Conservation (phyloP, 2,888 invertebrate species). For the Thymelicus sylvestris region DNA sequence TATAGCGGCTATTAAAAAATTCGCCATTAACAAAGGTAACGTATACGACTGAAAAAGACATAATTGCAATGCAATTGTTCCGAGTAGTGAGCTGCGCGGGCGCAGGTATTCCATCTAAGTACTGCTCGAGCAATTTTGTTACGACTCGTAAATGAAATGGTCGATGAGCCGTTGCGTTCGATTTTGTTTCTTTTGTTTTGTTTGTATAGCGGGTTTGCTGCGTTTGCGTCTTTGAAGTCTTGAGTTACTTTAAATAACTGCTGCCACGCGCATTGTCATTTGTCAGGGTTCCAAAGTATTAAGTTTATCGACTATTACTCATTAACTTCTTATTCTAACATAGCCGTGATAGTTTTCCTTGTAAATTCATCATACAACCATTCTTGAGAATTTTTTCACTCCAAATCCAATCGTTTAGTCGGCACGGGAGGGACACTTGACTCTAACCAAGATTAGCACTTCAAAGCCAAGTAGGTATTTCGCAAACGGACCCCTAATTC, state of each 20-base stretch:
- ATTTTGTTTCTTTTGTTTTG: constrained; percentile 2
- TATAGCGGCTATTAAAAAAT: constrained; percentile 44
- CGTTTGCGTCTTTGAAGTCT: neutral
- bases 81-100: constrained; percentile 38
- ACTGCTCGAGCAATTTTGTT: neutral
- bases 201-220: neutral
- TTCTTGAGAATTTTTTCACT: too few relatives aligned
- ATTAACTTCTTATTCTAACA: too few relatives aligned
- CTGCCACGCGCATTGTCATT: too few relatives aligned
- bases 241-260: neutral
- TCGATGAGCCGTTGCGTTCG: constrained; percentile 6
- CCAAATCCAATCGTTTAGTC: too few relatives aligned
- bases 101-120: constrained; percentile 10
- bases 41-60: constrained; percentile 45
- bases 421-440: too few relatives aligned
- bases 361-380: too few relatives aligned
- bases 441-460: too few relatives aligned
- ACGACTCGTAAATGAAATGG: constrained; percentile 1
- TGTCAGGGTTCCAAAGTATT: too few relatives aligned
- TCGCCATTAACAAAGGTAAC: constrained; percentile 41
- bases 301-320: too few relatives aligned
- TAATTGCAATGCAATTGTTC: constrained; percentile 43
- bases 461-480: too few relatives aligned
- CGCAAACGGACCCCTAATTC: too few relatives aligned
- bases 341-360: too few relatives aligned